These are phyloP conservation scores for Odontothrips loti DNA, from an alignment of 2,888 invertebrate species.

Conservation along the genomic window DNA sequence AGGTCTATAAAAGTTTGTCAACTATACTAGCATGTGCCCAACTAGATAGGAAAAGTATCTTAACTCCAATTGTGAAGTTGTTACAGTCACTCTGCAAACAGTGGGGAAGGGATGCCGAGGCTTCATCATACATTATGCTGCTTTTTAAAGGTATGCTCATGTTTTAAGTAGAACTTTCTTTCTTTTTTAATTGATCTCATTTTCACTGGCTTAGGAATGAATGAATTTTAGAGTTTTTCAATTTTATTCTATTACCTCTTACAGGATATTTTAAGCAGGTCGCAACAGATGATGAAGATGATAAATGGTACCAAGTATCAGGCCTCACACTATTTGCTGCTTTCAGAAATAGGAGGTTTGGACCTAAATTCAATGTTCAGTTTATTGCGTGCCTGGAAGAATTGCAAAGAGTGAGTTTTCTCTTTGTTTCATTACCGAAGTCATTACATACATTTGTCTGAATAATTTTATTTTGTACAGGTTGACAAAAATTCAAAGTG, in stretches of 20 bases:
- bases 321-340: not conserved
- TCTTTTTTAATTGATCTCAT: slow-evolving; percentile 4
- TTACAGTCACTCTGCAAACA: not conserved
- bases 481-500: not conserved
- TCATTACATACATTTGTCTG: not conserved
- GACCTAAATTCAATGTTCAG: not conserved
- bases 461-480: not conserved
- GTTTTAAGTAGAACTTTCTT: slow-evolving; percentile 33
- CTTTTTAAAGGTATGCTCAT: slow-evolving; percentile 27
- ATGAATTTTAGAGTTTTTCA: not conserved
- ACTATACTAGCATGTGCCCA: not conserved
- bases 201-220: too few relatives aligned
- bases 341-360: not conserved
- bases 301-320: not conserved
- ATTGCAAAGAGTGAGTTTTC: not conserved
- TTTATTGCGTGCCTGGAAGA: not conserved
- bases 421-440: not conserved
- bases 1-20: slow-evolving; percentile 6
- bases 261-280: slow-evolving; percentile 37
- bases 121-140: not conserved
- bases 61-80: not conserved
- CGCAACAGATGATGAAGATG: not conserved
- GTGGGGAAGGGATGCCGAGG: not conserved
- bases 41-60: not conserved
- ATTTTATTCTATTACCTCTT: slow-evolving; percentile 29